Percentiles rank a stretch among this genome's conserved stretches.
These are phyloP conservation scores for Amphiprion clarkii DNA, from an alignment of 2,797 vertebrate genomes.

Conservation along the genomic window DNA sequence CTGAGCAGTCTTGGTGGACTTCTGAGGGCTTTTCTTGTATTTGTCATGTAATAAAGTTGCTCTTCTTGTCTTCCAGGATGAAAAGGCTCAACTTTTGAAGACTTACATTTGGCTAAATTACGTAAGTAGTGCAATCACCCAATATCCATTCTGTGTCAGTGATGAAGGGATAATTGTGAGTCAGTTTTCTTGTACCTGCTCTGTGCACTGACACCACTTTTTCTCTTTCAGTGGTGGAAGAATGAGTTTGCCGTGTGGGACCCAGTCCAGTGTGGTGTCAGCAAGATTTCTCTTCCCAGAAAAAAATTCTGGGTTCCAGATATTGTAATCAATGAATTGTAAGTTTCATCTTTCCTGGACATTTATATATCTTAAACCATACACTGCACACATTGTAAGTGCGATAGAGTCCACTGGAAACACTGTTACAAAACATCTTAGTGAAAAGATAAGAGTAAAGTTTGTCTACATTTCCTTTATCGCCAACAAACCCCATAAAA, in stretches of 20 bases:
- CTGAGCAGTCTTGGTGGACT: no score
- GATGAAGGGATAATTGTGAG: background rate
- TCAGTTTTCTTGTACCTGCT: background rate
- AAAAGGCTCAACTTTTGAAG: slow-evolving; percentile 82
- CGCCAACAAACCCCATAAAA: no score
- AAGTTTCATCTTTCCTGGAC: slow-evolving; percentile 55
- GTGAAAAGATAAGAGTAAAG: no score
- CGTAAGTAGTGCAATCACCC: slow-evolving; percentile 63
- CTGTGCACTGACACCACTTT: background rate
- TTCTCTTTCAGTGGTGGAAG: slow-evolving; percentile 78
- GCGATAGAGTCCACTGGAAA: no score
- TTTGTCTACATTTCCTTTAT: no score
- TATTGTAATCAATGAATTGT: slow-evolving; percentile 85
- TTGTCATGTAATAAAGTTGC: background rate
- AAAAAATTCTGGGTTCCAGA: slow-evolving; percentile 79
- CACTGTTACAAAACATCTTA: no score
- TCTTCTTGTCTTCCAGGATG: slow-evolving; percentile 73
- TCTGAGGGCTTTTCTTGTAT: no score
- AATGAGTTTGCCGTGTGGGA: slow-evolving; percentile 84
- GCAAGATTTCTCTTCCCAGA: slow-evolving; percentile 77
- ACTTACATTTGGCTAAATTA: slow-evolving; percentile 81
- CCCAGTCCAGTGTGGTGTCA: slow-evolving; percentile 75
- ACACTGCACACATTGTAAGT: no score
- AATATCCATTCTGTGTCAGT: background rate
- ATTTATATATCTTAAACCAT: background rate